These are phyloP conservation scores for Micropoecilia bifurca DNA, from an alignment of 2,797 vertebrate species.

Conservation along the genomic window DNA sequence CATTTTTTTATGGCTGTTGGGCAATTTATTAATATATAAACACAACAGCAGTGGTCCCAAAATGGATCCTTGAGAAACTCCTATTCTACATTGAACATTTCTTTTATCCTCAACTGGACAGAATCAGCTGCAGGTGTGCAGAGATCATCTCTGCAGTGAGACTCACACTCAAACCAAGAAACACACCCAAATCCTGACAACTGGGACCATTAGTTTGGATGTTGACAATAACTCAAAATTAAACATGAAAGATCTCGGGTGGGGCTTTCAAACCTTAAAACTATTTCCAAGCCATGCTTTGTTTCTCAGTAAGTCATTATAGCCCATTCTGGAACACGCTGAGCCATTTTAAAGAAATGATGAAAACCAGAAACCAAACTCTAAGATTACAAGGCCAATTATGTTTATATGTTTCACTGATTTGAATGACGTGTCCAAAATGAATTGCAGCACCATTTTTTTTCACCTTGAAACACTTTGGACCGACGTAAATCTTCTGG, in stretches of 20 bases:
- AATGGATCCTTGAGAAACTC: background rate
- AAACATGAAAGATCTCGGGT: conserved; percentile 8
- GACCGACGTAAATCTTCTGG: conserved; percentile 9
- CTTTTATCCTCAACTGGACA: background rate
- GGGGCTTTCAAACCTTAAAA: background rate
- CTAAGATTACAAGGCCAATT: conserved; percentile 1
- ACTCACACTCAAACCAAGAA: background rate
- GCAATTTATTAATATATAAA: background rate
- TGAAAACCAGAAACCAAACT: conserved; percentile 5
- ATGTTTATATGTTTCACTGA: conserved; percentile 21
- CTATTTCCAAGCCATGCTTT: background rate
- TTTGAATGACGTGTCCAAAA: conserved; percentile 13
- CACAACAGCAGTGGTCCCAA: background rate
- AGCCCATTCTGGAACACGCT: conserved; percentile 15
- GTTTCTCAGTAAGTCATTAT: conserved; percentile 15
- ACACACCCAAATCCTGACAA: too few species aligned
- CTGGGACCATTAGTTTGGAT: background rate
- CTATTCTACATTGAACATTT: background rate
- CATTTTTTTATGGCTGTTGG: background rate
- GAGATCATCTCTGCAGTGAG: background rate
- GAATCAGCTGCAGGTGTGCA: background rate
- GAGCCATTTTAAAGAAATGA: conserved; percentile 25
- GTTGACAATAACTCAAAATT: background rate
- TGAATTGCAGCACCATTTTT: conserved; percentile 31
- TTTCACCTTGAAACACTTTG: background rate